phyloP scores from a whole-genome alignment of 2,113 vertebrate species.

The Vireo altiloquus region DNA sequence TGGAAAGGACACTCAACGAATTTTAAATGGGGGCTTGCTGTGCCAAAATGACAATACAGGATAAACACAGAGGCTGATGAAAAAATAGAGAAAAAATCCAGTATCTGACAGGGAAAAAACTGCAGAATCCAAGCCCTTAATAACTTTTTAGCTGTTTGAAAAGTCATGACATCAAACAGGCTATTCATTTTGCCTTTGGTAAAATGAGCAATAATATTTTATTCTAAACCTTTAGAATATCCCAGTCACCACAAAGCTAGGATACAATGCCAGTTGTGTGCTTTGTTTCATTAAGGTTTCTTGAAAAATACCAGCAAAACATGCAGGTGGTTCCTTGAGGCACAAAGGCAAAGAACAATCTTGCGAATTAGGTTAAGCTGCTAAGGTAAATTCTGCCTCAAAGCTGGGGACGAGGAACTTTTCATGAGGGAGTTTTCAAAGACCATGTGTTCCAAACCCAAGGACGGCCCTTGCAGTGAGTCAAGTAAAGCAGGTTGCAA shows the following conservation, averaged over 20 bases:
- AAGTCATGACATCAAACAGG: neutral
- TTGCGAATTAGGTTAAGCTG: neutral
- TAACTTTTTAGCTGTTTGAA: neutral
- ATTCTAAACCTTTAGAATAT: neutral
- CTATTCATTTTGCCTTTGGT: neutral
- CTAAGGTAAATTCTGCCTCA: neutral
- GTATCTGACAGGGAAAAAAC: neutral
- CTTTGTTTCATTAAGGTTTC: neutral
- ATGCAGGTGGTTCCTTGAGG: neutral
- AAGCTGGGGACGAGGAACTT: neutral
- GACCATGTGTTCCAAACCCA: neutral
- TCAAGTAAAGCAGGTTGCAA: neutral
- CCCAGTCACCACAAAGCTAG: neutral
- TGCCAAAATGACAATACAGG: neutral
- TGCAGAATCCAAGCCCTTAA: neutral
- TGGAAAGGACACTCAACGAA: rapidly evolving
- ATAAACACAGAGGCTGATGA: neutral
- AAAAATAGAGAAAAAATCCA: neutral
- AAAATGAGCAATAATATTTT: neutral
- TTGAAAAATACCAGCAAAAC: neutral
- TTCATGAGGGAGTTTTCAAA: neutral
- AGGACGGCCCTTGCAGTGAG: neutral
- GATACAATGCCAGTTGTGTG: neutral
- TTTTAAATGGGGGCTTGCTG: neutral
- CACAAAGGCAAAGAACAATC: neutral